phyloP scores from a whole-genome alignment of 2,888 invertebrate species.

The Platycnemis pennipes region DNA sequence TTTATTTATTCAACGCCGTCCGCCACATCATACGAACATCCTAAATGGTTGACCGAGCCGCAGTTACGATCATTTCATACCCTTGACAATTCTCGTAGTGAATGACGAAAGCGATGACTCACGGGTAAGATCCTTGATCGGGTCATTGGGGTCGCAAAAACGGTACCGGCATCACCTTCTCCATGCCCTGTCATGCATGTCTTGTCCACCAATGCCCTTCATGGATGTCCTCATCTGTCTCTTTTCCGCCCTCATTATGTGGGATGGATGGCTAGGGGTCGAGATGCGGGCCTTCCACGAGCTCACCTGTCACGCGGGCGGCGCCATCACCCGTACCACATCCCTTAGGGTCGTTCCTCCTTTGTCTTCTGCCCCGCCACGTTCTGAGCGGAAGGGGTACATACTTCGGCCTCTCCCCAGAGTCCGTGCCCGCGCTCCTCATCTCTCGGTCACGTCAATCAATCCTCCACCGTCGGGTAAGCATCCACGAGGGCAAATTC shows the following conservation, averaged over 20 bases:
- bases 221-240: not conserved
- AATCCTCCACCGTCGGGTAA: not conserved
- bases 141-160: not conserved
- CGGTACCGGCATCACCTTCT: not conserved
- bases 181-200: not conserved
- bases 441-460: not conserved
- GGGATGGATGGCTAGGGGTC: not conserved
- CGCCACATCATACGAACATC: no score
- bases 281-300: not conserved
- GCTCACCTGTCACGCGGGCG: not conserved
- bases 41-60: no score
- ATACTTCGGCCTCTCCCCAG: not conserved
- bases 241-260: not conserved
- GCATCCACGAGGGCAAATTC: not conserved
- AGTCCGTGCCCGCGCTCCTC: not conserved
- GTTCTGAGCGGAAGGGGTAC: not conserved
- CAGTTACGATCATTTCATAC: no score
- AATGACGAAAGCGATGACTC: no score
- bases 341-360: not conserved
- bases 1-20: no score
- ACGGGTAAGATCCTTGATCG: no score
- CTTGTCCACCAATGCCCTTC: not conserved
- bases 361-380: not conserved
- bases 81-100: no score
- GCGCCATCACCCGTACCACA: not conserved